Percentiles rank a stretch among this genome's conserved stretches.
These are phyloP conservation scores for Pangasianodon hypophthalmus DNA, from an alignment of 2,113 vertebrate species.

Conservation along the genomic window DNA sequence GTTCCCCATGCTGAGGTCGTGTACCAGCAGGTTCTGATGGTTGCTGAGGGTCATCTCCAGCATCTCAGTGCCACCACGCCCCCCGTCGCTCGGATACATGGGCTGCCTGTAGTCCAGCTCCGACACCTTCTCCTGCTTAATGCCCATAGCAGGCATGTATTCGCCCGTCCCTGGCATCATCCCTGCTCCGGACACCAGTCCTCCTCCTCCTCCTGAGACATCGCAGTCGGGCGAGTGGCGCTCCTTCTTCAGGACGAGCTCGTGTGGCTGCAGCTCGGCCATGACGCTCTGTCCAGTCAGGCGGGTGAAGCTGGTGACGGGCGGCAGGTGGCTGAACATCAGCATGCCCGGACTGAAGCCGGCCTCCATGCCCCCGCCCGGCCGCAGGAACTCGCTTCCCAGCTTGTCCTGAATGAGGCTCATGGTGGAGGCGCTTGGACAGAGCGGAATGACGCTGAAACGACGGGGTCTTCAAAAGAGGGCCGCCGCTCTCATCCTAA, in stretches of 20 bases:
- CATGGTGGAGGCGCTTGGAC: conserved; percentile 69
- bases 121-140: conserved; percentile 92
- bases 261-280: conserved; percentile 81
- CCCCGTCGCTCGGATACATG: conserved; percentile 70
- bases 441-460: conserved; percentile 55
- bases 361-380: conserved; percentile 85
- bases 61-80: conserved; percentile 62
- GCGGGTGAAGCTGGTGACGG: conserved; percentile 94
- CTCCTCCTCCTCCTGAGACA: conserved; percentile 63
- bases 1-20: conserved; percentile 82
- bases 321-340: conserved; percentile 96
- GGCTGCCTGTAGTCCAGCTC: conserved; percentile 86
- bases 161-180: conserved; percentile 63
- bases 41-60: conserved; percentile 78
- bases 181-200: conserved; percentile 33
- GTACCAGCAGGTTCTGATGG: conserved; percentile 82
- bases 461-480: conserved; percentile 50
- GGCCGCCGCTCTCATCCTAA: conserved; percentile 68
- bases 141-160: conserved; percentile 86
- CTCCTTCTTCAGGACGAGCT: conserved; percentile 96
- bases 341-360: conserved; percentile 87
- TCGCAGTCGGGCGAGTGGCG: conserved; percentile 80
- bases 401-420: conserved; percentile 86
- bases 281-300: conserved; percentile 83
- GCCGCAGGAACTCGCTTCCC: conserved; percentile 85